Conservation (phyloP, 1,140 invertebrate species). For the Drosophila kanapiae region DNA sequence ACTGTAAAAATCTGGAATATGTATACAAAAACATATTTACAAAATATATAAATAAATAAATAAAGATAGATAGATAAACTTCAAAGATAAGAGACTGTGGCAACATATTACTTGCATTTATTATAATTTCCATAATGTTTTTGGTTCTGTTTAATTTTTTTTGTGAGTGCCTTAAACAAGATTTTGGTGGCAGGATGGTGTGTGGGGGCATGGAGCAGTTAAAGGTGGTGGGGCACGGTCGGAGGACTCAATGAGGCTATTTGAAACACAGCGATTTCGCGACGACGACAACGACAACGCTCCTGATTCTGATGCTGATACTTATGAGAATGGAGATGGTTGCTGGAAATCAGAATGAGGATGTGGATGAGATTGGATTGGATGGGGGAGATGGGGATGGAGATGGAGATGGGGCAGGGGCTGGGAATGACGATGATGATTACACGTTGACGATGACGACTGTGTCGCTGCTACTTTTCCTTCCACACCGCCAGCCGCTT, state of each 20-base stretch:
- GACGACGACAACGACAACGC: slow-evolving; percentile 47
- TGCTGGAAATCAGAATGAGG: slow-evolving; percentile 26
- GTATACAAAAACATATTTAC: too few species aligned
- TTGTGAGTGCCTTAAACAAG: slow-evolving; percentile 18
- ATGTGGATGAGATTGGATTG: slow-evolving; percentile 44
- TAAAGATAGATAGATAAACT: too few species aligned
- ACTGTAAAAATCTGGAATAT: too few species aligned
- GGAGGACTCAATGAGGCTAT: slow-evolving; percentile 74
- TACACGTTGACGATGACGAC: slow-evolving; percentile 77
- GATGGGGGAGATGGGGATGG: background rate
- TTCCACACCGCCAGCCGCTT: slow-evolving; percentile 2
- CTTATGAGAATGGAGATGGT: slow-evolving; percentile 49
- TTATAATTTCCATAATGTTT: too few species aligned
- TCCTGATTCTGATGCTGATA: slow-evolving; percentile 51
- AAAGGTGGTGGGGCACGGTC: slow-evolving; percentile 10
- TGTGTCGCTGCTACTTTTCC: slow-evolving; percentile 37
- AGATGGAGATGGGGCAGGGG: background rate
- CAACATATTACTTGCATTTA: too few species aligned
- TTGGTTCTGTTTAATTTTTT: background rate
- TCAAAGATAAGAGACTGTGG: too few species aligned
- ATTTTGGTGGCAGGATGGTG: background rate
- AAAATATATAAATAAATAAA: background rate
- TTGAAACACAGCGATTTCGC: slow-evolving; percentile 79
- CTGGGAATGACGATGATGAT: slow-evolving; percentile 76
- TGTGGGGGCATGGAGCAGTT: slow-evolving; percentile 14